Base-by-base conservation (phyloP, 2,888 invertebrate genomes). In the Scelioninae gen. 1 region DNA sequence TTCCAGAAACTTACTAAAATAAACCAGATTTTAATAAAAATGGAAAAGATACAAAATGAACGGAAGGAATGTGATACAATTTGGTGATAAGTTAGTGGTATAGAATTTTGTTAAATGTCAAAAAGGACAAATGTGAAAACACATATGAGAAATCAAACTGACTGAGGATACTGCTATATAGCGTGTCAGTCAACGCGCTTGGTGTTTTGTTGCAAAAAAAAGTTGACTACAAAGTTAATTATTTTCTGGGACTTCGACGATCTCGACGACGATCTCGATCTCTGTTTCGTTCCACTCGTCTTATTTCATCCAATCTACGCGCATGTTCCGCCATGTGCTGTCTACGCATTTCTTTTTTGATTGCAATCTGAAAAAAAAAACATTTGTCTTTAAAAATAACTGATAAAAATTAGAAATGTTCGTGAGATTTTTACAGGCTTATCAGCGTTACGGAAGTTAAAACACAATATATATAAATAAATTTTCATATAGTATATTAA, bases 291-390 rank as follows among this genome's bases (percentile, higher is more conserved):
- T 92, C 94, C 43, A 94, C 93, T 87, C 94, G 94, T 83, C 95
- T 94, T 90, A 96, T 94, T 93, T 96, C 97, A 93, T 95, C 95
- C 91, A 96, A 92, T 87, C 96, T 94, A 75, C 96, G 94, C 91
- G 97, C 97, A 89, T 97, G 96, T 92, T 98, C 97, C 62, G 96
- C 96, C 95, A 97, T 96, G 88, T 97, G 96, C 89, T 96, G 95
- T 72, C 96, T 94, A 72, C 97, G 94, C 92, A 96, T 95, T 92
- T 97, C 96, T 93, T 98, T 97, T 92, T 97, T 97, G 89, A 96
- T 95, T 86, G 96, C 96, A 91, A 98, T 97, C 97, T 97, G 91
- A 38, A 87, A n/a, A n/a, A n/a, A n/a, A n/a, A n/a, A n/a, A n/a
- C n/a, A n/a, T n/a, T n/a, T n/a, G n/a, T n/a, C n/a, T n/a, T n/a